Base-by-base conservation (phyloP, 1,140 invertebrate genomes). In the Psix sp. region DNA sequence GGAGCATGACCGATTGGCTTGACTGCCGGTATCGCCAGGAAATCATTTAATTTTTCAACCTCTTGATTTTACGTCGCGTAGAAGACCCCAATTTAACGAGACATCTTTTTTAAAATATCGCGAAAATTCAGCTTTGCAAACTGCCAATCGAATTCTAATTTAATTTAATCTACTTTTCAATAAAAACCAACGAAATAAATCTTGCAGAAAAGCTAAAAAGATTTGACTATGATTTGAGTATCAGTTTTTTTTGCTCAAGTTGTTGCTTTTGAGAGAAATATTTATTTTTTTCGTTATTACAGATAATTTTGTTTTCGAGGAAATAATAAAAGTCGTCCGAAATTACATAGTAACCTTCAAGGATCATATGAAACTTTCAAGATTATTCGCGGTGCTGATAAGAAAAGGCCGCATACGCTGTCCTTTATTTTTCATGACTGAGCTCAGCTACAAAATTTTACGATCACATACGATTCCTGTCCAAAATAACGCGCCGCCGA, bases 1-100 rank as follows among this genome's bases (percentile, higher is more conserved):
- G 31, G 48, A 60, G 57, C 76, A 75, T 77, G 76, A 77, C 62
- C 72, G 67, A 77, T 77, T 71, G 67, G 45, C 60, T 67, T 59
- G 26, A 35, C 45, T 38, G 21, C 36, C 42, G 39, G 31, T 54
- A 70, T 67, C 51, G 38, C 33, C 40, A 26, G 46, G 67, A 68
- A 54, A 67, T 40, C 67, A 72, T 54, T 74, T 74, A 54, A 51
- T 51, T 60, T 76, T 71, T 76, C 65, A 65, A 59, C 31, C 33
- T 20, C 51, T 14, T 43, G n/a, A 60, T 70, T 60, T 48, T 54
- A 40, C 39, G 42, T 40, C 33, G 40, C 39, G 15, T 40, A 15
- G n/a, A 56, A 63, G 26, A 39, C 13, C 5, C 45, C 15, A 43
- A 62, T 57, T 62, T 48, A 39, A 62, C 33, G n/a, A 29, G 29